phyloP scores from a whole-genome alignment of 2,797 vertebrate species.

The Falco cherrug region DNA sequence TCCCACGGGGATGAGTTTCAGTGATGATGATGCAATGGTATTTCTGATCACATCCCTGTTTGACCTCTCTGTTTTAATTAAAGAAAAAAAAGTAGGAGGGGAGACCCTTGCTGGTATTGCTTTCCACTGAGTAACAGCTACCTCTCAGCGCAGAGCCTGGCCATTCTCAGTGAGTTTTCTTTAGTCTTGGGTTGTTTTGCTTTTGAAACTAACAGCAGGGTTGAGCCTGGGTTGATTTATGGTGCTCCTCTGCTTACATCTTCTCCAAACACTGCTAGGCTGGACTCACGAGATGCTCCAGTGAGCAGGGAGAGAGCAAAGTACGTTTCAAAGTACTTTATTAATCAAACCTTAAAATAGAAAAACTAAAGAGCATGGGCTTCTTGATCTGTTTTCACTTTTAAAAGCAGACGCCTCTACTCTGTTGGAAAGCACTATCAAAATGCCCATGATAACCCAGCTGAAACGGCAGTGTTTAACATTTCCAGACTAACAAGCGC shows the following conservation, averaged over 20 bases:
- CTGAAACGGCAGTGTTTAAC: background rate
- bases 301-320: background rate
- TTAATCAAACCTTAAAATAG: background rate
- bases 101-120: background rate
- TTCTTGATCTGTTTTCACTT: background rate
- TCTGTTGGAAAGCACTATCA: background rate
- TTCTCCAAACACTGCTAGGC: background rate
- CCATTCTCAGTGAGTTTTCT: background rate
- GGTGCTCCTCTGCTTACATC: background rate
- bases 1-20: background rate
- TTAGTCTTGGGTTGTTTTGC: background rate
- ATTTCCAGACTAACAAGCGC: background rate
- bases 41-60: background rate
- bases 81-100: background rate
- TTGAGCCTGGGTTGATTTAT: background rate
- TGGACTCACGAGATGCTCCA: background rate
- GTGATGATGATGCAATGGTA: background rate
- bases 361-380: background rate
- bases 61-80: background rate
- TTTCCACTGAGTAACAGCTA: background rate
- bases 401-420: background rate
- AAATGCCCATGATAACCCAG: background rate
- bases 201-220: background rate
- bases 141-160: background rate
- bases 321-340: background rate